Percentiles rank a stretch among this genome's conserved stretches.
Conservation (phyloP, 2,113 vertebrate genomes). For the Cephalopholis sonnerati region DNA sequence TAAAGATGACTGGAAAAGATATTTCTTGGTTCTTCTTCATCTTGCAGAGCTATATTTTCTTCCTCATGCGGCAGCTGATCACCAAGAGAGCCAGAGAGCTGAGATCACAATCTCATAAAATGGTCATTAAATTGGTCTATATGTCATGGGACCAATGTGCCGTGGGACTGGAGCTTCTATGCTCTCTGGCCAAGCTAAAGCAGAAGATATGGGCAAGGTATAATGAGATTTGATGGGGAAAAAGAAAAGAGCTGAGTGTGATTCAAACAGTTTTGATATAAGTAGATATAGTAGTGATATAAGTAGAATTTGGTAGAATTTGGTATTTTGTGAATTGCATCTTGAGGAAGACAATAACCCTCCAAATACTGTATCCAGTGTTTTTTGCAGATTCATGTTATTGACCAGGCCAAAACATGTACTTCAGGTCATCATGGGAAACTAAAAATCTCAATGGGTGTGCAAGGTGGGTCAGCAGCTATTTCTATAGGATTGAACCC, state of each 20-base stretch:
- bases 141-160: conserved; percentile 48
- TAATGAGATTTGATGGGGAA: neutral
- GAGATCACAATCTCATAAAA: conserved; percentile 44
- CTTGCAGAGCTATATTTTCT: neutral
- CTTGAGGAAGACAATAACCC: neutral
- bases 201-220: conserved; percentile 6
- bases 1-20: neutral
- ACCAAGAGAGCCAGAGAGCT: conserved; percentile 17
- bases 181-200: conserved; percentile 21
- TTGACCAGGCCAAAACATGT: neutral
- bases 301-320: neutral
- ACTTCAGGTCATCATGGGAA: conserved; percentile 7
- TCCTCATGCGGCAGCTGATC: conserved; percentile 18
- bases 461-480: neutral
- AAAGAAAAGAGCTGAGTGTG: neutral
- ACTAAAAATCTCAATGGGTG: neutral
- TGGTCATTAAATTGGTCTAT: conserved; percentile 45
- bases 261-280: neutral
- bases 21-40: neutral
- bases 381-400: neutral
- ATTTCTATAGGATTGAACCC: neutral
- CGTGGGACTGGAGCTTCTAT: conserved; percentile 22
- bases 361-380: neutral
- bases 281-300: neutral
- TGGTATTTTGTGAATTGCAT: neutral